These are phyloP conservation scores for Cercopithecus mitis DNA, from an alignment of 2,797 vertebrate species.

Conservation along the genomic window DNA sequence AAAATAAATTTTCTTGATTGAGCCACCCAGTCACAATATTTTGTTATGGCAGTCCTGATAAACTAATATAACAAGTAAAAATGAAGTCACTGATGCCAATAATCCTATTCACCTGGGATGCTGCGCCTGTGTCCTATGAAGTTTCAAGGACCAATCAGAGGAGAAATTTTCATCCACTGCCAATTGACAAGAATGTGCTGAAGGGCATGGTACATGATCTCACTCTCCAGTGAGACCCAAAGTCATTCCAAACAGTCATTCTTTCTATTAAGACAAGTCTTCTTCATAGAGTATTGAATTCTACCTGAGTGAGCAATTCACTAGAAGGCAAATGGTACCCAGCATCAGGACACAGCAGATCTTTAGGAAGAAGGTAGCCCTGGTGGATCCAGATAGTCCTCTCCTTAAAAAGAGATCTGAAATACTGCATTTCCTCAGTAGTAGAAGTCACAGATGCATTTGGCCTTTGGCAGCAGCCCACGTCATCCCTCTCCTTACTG, in stretches of 20 bases:
- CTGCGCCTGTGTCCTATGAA: background rate
- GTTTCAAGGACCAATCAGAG: background rate
- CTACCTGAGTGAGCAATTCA: background rate
- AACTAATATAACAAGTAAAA: background rate
- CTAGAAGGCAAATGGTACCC: background rate
- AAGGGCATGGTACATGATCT: background rate
- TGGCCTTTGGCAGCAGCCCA: background rate
- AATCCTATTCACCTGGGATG: background rate
- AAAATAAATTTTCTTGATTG: slow-evolving; percentile 30
- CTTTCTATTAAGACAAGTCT: background rate
- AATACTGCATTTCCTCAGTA: background rate
- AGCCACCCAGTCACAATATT: background rate
- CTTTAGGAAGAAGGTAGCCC: background rate
- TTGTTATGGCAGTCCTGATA: background rate
- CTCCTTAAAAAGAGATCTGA: background rate
- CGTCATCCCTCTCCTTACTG: background rate
- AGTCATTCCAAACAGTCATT: background rate
- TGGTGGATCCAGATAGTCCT: background rate
- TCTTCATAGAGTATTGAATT: background rate
- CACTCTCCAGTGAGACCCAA: background rate
- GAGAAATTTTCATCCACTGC: background rate
- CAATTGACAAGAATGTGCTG: background rate
- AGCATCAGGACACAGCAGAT: background rate
- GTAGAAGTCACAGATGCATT: background rate
- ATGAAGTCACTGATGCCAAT: background rate